Evolutionary conservation across 2,113 vertebrate genomes (phyloP).

Genomic region (Microcebus jonahi): DNA sequence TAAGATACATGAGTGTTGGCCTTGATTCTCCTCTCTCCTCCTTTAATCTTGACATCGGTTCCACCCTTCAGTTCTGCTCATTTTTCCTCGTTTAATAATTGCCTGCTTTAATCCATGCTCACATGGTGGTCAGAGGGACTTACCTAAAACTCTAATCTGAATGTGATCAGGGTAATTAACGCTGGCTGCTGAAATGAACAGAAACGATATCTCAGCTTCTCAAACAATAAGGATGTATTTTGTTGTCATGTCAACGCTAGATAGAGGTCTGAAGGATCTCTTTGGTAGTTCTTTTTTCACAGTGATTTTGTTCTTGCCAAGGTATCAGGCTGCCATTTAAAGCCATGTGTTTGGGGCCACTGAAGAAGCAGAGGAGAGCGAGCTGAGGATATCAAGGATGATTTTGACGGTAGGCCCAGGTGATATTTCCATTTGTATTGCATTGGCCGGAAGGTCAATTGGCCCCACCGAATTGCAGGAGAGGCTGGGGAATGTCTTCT

Average conservation of each 20-base stretch:
- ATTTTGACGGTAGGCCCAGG: not conserved
- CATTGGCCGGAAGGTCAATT: not conserved
- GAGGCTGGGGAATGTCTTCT: not conserved
- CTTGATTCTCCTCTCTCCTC: not conserved
- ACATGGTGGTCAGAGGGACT: not conserved
- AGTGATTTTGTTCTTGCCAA: not conserved
- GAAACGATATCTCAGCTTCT: not conserved
- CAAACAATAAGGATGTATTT: not conserved
- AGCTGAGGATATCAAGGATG: not conserved
- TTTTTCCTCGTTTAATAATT: not conserved
- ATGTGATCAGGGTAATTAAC: not conserved
- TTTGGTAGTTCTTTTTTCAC: not conserved
- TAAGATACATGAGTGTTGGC: not conserved
- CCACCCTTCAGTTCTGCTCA: not conserved
- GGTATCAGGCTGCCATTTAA: not conserved
- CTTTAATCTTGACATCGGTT: not conserved
- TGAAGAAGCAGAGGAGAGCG: not conserved
- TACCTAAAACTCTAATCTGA: not conserved
- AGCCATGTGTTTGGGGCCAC: not conserved
- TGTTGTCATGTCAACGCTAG: not conserved
- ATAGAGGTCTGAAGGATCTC: too few species aligned
- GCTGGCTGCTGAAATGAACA: not conserved
- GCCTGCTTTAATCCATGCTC: not conserved
- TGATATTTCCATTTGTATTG: not conserved
- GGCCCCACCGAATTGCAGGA: not conserved